Conservation (phyloP, 1,140 invertebrate species). For the Drosophila parabipectinata region DNA sequence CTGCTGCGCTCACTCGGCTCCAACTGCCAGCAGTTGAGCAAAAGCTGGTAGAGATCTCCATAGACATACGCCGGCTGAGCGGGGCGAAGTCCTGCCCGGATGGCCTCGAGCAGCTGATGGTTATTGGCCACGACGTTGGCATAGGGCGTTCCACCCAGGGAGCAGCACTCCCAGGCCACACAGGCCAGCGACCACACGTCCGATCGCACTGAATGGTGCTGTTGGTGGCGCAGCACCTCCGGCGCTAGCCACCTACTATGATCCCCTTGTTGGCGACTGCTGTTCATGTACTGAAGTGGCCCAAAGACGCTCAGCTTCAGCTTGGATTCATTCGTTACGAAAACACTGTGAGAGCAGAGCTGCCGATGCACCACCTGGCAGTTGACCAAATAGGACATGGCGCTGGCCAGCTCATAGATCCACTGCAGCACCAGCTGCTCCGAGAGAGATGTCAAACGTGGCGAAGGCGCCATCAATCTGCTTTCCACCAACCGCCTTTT, state of each 20-base stretch:
- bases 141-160: constrained; percentile 93
- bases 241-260: constrained; percentile 91
- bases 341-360: constrained; percentile 89
- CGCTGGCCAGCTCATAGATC: constrained; percentile 86
- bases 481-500: constrained; percentile 86
- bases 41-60: constrained; percentile 92
- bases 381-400: constrained; percentile 88
- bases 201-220: constrained; percentile 88
- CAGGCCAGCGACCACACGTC: constrained; percentile 94
- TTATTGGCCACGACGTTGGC: constrained; percentile 86
- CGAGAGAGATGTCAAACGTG: constrained; percentile 86
- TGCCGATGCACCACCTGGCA: constrained; percentile 89
- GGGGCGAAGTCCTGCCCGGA: constrained; percentile 89
- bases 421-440: constrained; percentile 77
- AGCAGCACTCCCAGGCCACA: constrained; percentile 92
- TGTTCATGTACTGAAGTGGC: constrained; percentile 76
- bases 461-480: constrained; percentile 59
- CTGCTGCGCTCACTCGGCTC: constrained; percentile 91
- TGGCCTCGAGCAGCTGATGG: constrained; percentile 88
- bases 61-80: constrained; percentile 89
- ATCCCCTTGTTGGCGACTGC: constrained; percentile 85
- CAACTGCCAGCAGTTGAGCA: constrained; percentile 93
- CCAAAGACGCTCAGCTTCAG: constrained; percentile 61
- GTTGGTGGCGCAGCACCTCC: constrained; percentile 89
- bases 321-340: constrained; percentile 83